These are phyloP conservation scores for Chrysochloris asiatica DNA, from an alignment of 2,113 vertebrate genomes.

Conservation along the genomic window DNA sequence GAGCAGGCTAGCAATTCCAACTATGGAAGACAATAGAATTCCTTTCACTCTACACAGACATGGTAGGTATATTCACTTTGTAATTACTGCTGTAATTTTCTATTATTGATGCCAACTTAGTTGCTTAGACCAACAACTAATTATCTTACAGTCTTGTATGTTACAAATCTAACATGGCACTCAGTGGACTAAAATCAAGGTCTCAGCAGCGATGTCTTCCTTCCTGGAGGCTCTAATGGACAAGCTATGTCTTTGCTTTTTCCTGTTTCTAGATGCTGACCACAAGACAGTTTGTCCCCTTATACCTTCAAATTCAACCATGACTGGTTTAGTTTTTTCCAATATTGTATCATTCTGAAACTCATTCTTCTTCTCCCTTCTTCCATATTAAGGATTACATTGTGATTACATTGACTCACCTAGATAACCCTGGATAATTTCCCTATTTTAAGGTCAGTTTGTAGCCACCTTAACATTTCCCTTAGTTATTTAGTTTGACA, in stretches of 20 bases:
- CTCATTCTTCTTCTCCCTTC: too few species aligned
- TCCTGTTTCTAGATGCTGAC: not conserved
- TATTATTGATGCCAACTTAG: not conserved
- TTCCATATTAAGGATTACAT: too few species aligned
- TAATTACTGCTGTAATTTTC: not conserved
- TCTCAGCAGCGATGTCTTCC: not conserved
- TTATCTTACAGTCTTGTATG: not conserved
- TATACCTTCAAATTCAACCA: too few species aligned
- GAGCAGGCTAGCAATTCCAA: too few species aligned
- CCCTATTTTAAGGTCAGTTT: not conserved
- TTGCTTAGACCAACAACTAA: not conserved
- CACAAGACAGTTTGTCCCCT: rapidly evolving
- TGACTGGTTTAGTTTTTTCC: too few species aligned
- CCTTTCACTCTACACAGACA: not conserved
- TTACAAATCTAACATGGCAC: not conserved
- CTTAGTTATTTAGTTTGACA: not conserved
- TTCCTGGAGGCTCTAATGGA: not conserved
- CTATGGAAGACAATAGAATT: not conserved
- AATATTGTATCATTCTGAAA: too few species aligned
- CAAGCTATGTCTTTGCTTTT: too few species aligned
- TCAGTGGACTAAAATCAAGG: not conserved
- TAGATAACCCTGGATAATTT: not conserved
- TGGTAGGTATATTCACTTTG: not conserved
- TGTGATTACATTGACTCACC: too few species aligned
- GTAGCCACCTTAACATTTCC: not conserved